These are phyloP conservation scores for Hystrix cristata DNA, from an alignment of 2,113 vertebrate species.

Conservation along the genomic window DNA sequence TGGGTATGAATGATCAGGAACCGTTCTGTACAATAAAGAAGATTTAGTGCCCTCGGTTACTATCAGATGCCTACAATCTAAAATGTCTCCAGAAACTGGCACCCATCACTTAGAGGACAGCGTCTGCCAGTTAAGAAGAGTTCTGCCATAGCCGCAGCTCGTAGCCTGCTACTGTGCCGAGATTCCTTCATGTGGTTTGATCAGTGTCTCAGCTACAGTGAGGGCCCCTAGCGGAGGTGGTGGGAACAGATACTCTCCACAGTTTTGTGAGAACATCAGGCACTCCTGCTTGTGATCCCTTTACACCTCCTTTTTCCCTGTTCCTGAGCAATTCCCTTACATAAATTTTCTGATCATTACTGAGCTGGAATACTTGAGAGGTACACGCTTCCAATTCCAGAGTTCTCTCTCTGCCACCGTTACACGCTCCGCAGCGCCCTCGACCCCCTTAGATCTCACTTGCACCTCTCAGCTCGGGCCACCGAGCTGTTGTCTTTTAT, in stretches of 20 bases:
- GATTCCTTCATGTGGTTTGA: not conserved
- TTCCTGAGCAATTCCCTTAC: not conserved
- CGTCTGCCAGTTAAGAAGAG: not conserved
- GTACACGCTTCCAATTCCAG: not conserved
- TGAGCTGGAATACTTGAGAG: not conserved
- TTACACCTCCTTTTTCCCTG: not conserved
- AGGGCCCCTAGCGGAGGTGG: not conserved
- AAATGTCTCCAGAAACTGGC: not conserved
- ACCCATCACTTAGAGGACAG: not conserved
- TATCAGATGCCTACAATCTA: not conserved
- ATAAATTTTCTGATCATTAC: rapidly evolving
- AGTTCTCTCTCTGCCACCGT: not conserved
- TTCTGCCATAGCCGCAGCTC: not conserved
- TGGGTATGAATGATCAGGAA: rapidly evolving
- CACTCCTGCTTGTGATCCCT: not conserved
- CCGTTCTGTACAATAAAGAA: not conserved
- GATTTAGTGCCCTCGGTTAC: not conserved
- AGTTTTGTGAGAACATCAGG: not conserved
- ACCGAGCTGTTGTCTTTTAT: not conserved
- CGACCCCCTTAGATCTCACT: not conserved
- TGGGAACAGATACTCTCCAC: not conserved
- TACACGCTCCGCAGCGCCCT: rapidly evolving
- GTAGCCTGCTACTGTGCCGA: rapidly evolving
- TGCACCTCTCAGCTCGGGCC: not conserved
- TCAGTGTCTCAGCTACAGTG: not conserved